Conservation (phyloP, 2,113 vertebrate genomes). For the Anseranas semipalmata region DNA sequence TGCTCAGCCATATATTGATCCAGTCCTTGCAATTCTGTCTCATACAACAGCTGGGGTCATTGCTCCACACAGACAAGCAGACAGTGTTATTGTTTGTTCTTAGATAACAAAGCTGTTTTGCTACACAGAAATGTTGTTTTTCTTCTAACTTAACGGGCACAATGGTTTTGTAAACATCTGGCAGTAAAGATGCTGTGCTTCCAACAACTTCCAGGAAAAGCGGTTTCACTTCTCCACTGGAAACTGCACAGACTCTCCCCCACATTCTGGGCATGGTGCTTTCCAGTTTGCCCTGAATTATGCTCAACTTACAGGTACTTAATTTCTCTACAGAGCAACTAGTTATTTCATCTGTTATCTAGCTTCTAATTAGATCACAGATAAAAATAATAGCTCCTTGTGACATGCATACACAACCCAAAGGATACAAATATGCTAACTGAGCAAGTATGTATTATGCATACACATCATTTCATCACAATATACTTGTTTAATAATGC, state of each 20-base stretch:
- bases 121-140: not conserved
- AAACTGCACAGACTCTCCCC: not conserved
- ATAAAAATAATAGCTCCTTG: not conserved
- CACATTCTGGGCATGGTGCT: not conserved
- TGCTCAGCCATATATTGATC: not conserved
- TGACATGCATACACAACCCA: not conserved
- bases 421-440: not conserved
- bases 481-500: not conserved
- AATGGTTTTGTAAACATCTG: not conserved
- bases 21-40: not conserved
- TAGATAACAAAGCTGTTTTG: not conserved
- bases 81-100: not conserved
- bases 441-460: not conserved
- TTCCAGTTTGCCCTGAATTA: not conserved
- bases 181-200: not conserved
- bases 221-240: not conserved
- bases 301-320: not conserved
- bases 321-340: not conserved
- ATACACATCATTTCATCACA: not conserved
- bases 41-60: not conserved
- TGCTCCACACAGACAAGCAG: not conserved
- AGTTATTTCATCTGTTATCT: not conserved
- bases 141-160: not conserved
- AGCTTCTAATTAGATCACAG: not conserved
- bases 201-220: not conserved